phyloP scores from a whole-genome alignment of 1,140 invertebrate genomes.

The Doryteuthis pealeii region DNA sequence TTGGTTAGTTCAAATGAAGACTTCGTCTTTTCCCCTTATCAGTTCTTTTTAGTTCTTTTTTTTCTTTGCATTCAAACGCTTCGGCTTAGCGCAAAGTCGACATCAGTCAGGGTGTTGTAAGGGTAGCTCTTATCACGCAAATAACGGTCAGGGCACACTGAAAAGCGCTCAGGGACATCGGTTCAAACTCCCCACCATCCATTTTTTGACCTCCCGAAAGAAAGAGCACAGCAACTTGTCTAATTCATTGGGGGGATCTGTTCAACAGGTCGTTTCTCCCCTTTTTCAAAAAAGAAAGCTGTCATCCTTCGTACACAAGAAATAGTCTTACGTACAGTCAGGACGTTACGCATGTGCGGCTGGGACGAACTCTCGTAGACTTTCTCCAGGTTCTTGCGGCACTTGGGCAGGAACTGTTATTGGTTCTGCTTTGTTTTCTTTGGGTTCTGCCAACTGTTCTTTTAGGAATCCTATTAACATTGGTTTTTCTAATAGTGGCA shows the following conservation, averaged over 20 bases:
- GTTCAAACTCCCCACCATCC: constrained; percentile 51
- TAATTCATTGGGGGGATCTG: constrained; percentile 42
- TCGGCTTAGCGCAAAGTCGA: constrained; percentile 41
- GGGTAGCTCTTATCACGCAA: constrained; percentile 47
- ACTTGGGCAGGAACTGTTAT: no score
- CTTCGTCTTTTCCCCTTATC: constrained; percentile 32
- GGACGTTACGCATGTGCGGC: no score
- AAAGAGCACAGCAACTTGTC: constrained; percentile 48
- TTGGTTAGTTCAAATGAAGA: no score
- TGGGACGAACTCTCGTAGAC: no score
- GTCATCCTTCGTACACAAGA: no score
- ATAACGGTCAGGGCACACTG: constrained; percentile 46
- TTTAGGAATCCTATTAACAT: no score
- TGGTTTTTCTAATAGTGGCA: no score
- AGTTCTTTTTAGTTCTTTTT: constrained; percentile 40
- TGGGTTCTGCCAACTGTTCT: no score
- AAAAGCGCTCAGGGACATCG: constrained; percentile 45
- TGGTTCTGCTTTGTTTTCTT: no score
- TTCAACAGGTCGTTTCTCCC: constrained; percentile 40
- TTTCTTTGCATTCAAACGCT: constrained; percentile 47
- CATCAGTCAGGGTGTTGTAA: constrained; percentile 42
- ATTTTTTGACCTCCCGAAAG: constrained; percentile 47
- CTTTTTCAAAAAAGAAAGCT: no score
- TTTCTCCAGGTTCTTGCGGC: no score
- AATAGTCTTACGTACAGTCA: no score